Percentiles rank a stretch among this genome's conserved stretches.
Evolutionary conservation across 1,140 invertebrate genomes (phyloP).

Genomic region (Bombus affinis): DNA sequence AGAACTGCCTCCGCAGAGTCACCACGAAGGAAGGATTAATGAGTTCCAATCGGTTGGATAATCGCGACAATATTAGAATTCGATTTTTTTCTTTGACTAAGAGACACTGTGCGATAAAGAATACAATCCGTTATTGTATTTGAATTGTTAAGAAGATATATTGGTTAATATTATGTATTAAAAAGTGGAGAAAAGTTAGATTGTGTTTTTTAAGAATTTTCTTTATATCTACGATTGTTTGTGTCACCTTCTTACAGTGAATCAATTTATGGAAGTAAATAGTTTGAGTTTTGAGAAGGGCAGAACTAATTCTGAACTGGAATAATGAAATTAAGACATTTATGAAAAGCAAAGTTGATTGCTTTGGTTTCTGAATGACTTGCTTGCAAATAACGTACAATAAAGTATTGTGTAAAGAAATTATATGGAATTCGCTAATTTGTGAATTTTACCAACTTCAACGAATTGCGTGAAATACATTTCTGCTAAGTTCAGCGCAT

Average conservation of each 20-base stretch:
- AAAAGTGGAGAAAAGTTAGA: too few relatives aligned
- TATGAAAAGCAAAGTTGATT: too few relatives aligned
- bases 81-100: background rate
- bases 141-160: background rate
- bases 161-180: background rate
- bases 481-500: background rate
- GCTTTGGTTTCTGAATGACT: too few relatives aligned
- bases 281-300: background rate
- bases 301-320: background rate
- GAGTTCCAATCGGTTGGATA: background rate
- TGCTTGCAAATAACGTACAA: too few relatives aligned
- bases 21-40: background rate
- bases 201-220: background rate
- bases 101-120: background rate
- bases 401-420: background rate
- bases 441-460: background rate
- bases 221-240: background rate
- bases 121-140: background rate
- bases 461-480: too few relatives aligned
- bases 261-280: too few relatives aligned
- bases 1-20: background rate
- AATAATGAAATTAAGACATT: background rate
- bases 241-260: background rate
- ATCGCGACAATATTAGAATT: background rate
- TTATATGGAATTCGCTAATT: background rate